phyloP scores from a whole-genome alignment of 2,113 vertebrate genomes.

The Regulus satrapa region DNA sequence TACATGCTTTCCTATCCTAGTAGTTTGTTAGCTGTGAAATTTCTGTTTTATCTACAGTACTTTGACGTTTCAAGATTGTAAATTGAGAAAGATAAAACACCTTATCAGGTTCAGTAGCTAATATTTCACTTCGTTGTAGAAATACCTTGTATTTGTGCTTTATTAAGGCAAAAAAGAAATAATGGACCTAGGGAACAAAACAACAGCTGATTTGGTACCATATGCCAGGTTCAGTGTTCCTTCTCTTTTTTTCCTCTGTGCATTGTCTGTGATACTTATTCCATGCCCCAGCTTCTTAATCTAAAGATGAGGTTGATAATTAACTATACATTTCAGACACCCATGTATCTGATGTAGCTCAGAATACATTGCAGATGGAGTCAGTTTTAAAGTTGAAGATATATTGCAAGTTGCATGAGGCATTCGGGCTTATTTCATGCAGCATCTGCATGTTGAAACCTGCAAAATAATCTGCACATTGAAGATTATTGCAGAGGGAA shows the following conservation, averaged over 20 bases:
- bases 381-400: neutral
- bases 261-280: neutral
- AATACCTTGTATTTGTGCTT: neutral
- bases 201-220: neutral
- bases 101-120: neutral
- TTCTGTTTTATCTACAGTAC: neutral
- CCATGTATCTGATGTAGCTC: neutral
- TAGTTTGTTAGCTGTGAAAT: neutral
- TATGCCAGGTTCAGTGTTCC: neutral
- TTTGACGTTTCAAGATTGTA: neutral
- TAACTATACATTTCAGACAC: neutral
- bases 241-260: neutral
- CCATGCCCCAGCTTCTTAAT: neutral
- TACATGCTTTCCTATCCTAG: neutral
- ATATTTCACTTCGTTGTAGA: neutral
- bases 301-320: neutral
- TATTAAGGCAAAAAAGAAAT: neutral
- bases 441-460: neutral
- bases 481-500: neutral
- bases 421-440: neutral
- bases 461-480: neutral
- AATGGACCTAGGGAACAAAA: neutral
- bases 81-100: neutral
- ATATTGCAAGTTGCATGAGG: neutral
- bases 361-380: neutral